phyloP scores from a whole-genome alignment of 2,888 invertebrate genomes.

The Orthosia incerta region DNA sequence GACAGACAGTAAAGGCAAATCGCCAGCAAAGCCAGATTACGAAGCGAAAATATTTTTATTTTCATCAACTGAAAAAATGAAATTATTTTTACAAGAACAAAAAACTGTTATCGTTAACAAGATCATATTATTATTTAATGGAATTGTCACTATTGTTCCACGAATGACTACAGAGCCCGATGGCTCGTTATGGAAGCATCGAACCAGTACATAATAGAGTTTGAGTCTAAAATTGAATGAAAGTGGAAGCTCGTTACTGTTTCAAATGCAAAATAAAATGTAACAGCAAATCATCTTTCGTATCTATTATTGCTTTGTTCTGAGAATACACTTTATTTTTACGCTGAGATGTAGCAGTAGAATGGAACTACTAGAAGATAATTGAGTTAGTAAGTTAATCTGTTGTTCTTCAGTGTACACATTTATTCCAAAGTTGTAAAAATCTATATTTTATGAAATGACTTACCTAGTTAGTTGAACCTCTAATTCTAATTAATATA shows the following conservation, averaged over 20 bases:
- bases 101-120: conserved; percentile 37
- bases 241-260: conserved; percentile 35
- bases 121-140: conserved; percentile 50
- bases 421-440: neutral
- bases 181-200: conserved; percentile 32
- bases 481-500: neutral
- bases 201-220: neutral
- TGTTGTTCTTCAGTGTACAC: neutral
- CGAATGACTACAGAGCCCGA: conserved; percentile 32
- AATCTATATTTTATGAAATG: neutral
- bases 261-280: conserved; percentile 50
- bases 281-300: conserved; percentile 46
- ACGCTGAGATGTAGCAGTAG: conserved; percentile 5
- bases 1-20: neutral
- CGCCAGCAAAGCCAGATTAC: neutral
- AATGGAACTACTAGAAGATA: neutral
- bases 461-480: neutral
- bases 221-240: conserved; percentile 40
- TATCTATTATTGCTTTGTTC: conserved; percentile 31
- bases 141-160: conserved; percentile 57
- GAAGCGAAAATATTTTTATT: neutral
- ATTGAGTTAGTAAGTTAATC: neutral
- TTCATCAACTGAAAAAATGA: conserved; percentile 5
- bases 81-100: conserved; percentile 41
- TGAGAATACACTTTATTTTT: conserved; percentile 15